phyloP scores from a whole-genome alignment of 2,797 vertebrate genomes.

The Taeniopygia guttata region DNA sequence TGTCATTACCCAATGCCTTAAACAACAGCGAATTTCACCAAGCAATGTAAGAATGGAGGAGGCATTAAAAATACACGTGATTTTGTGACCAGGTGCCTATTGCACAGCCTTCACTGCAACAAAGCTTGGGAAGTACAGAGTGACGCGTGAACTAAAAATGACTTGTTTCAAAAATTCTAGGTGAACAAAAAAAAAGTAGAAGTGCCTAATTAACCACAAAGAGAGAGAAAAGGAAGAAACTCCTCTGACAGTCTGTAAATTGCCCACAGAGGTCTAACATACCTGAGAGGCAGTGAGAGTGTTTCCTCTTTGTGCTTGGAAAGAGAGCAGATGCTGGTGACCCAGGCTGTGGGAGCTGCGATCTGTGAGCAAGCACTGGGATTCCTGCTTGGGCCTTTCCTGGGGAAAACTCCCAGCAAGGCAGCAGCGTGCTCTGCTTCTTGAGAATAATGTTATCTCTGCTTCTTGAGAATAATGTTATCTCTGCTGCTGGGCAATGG shows the following conservation, averaged over 20 bases:
- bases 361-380: not conserved
- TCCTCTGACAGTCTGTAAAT: not conserved
- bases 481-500: accelerated
- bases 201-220: not conserved
- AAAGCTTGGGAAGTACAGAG: not conserved
- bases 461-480: too few species aligned
- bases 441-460: accelerated
- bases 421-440: not conserved
- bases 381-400: not conserved
- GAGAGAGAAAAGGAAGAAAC: not conserved
- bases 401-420: not conserved
- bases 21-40: not conserved
- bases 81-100: not conserved
- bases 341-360: not conserved
- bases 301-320: not conserved
- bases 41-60: not conserved
- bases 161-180: not conserved
- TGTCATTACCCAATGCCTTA: not conserved
- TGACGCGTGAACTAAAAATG: not conserved
- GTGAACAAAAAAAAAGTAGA: not conserved
- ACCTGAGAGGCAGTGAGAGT: not conserved
- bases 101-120: not conserved
- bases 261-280: not conserved
- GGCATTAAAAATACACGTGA: not conserved
- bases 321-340: not conserved